Base-by-base conservation (phyloP, 1,140 invertebrate species). In the Bombus huntii region DNA sequence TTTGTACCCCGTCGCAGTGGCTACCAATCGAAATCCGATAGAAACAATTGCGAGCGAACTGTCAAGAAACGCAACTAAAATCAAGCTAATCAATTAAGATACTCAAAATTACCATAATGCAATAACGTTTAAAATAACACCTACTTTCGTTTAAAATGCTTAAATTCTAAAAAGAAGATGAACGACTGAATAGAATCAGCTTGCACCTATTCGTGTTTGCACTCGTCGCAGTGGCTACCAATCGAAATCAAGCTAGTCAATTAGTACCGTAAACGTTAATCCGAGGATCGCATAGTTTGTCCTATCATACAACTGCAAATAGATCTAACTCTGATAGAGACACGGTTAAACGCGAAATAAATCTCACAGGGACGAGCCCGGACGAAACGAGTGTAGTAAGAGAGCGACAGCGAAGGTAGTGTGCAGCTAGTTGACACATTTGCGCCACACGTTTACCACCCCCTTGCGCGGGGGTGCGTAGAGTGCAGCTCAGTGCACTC, bases 401-500 rank as follows among this genome's bases (percentile, higher is more conserved):
- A n/a, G 66, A 9, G 47, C 4, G 47, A 34, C 31, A 39, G 34
- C 1, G 37, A 15, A 22, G 31, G 25, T 37, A 34, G 15, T 62
- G 31, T 10, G 42, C 37, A 68, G 80, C 71, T 75, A 75, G 79
- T 86, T 82, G 84, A 86, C 84, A 75, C 84, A 75, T 86, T 81
- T 82, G 84, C 72, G 62, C 79, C 84, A 44, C 70, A 18, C 47
- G 72, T 42, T 82, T 59, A 59, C 80, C 53, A 44, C 79, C 84
- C 47, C 71, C 62, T 59, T 68, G 25, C 34, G 28, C 31, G 44
- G 80, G 83, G 75, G 81, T 79, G 76, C 42, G 62, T 76, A 9
- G 72, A 65, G 66, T 42, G 31, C 78, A 65, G 68, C 66, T 71
- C 77, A 47, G 39, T 72, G 76, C 92, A 93, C 94, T 93, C 88